Evolutionary conservation across 2,113 vertebrate species (phyloP), one percentile per base, ranked within the genome.

Genomic region (Tragelaphus imberbis): DNA sequence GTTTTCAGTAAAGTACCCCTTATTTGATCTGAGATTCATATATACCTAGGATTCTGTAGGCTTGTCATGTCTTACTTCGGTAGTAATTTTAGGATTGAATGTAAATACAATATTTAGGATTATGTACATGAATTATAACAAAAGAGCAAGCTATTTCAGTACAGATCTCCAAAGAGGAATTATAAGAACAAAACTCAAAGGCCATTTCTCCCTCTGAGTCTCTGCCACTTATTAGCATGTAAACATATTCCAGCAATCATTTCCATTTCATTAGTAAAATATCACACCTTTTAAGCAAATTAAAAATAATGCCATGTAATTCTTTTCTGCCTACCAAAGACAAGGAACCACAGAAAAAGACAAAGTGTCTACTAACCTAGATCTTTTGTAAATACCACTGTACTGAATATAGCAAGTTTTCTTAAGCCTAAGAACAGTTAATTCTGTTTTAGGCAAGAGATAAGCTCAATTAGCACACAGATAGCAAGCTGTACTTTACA

Each of bases 401-500:
- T 96, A 71, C 63, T 95, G 82, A 97, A 97, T 96, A 97, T n/a
- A 79, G 36, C 59, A 90, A 16, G 75, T 77, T 97, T 97, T 88
- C 68, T 58, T 90, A 96, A 96, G 61, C 65, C 79, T 95, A 84
- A 94, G 96, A 97, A 98, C 71, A 96, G 97, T 98, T 98, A 97
- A 98, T 97, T 98, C 98, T 98, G 96, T 98, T 98, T 97, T 85
- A 98, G 86, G 86, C 95, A 98, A 98, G 94, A 99, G 98, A 99
- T 98, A 99, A 98, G 97, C 98, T 98, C 98, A 99, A 98, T 98
- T 98, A 99, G 91, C 93, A 98, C 80, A 75, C 80, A 98, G 98
- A 98, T 56, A 90, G 96, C 95, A 98, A 97, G 95, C 94, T 97
- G 95, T 97, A 63, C 98, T 98, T 95, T 96, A 97, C 91, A 98